A percentile compares a stretch with the other conserved stretches of the same genome.
Conservation (phyloP, 2,888 invertebrate genomes). For the Acleris literana region DNA sequence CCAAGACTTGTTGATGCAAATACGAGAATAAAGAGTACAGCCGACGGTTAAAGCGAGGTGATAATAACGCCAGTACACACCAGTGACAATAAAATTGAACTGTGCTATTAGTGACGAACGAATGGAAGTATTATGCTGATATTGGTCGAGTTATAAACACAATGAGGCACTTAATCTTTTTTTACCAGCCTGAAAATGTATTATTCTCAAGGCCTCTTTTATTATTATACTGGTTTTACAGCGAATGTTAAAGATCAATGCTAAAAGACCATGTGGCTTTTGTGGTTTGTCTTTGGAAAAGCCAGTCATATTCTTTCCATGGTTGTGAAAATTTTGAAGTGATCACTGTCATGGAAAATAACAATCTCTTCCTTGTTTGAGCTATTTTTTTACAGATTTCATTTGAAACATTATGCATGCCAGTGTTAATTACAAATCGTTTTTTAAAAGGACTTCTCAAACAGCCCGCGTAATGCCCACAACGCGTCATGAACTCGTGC, state of each 20-base stretch:
- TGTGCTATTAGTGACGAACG: conserved; percentile 13
- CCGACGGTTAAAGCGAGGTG: neutral
- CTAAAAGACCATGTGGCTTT: conserved; percentile 1
- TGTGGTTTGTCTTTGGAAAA: neutral
- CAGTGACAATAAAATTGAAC: conserved; percentile 19
- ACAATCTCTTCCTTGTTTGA: too few relatives aligned
- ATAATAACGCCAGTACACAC: neutral
- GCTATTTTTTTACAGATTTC: too few relatives aligned
- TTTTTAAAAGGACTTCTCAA: too few relatives aligned
- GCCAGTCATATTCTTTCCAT: neutral
- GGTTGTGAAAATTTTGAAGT: too few relatives aligned
- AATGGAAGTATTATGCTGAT: conserved; percentile 13
- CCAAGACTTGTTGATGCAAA: neutral
- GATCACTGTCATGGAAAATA: too few relatives aligned
- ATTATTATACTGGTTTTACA: conserved; percentile 13
- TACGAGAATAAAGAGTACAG: neutral
- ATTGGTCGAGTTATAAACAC: conserved; percentile 13
- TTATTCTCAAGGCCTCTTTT: conserved; percentile 14
- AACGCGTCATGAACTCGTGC: too few relatives aligned
- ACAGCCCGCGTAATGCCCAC: too few relatives aligned
- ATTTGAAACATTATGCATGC: too few relatives aligned
- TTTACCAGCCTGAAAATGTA: neutral
- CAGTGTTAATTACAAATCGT: too few relatives aligned
- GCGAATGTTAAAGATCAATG: neutral
- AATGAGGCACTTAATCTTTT: conserved; percentile 13